These are phyloP conservation scores for Leucophenga varia DNA, from an alignment of 1,140 invertebrate species.

Conservation along the genomic window DNA sequence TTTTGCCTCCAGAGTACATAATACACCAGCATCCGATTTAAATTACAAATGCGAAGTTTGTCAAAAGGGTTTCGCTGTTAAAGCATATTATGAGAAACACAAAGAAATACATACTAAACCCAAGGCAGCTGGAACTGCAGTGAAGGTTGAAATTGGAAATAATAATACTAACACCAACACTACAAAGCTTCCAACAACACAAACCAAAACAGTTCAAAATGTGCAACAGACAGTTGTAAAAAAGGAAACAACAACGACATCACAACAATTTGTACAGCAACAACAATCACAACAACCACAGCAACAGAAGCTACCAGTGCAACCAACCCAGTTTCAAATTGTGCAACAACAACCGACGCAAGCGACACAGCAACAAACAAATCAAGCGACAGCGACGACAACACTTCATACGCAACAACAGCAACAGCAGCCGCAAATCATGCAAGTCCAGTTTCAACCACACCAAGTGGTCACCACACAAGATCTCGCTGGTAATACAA, in stretches of 20 bases:
- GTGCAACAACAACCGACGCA: conserved; percentile 9
- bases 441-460: conserved; percentile 28
- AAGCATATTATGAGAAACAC: conserved; percentile 69
- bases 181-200: background rate
- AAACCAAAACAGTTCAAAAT: no score
- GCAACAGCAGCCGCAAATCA: conserved; percentile 37
- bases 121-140: background rate
- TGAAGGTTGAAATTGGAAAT: conserved; percentile 10
- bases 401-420: conserved; percentile 16
- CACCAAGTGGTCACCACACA: conserved; percentile 33
- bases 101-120: conserved; percentile 42
- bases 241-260: conserved; percentile 10
- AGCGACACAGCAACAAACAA: conserved; percentile 15
- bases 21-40: conserved; percentile 61
- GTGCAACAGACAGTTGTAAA: no score
- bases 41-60: conserved; percentile 72
- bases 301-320: no score
- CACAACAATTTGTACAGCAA: conserved; percentile 9
- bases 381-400: conserved; percentile 16
- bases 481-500: conserved; percentile 43
- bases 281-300: background rate
- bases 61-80: conserved; percentile 72
- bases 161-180: background rate
- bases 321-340: conserved; percentile 6
- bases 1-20: conserved; percentile 32